Conservation (phyloP, 2,797 vertebrate species). For the Spinus pinus region DNA sequence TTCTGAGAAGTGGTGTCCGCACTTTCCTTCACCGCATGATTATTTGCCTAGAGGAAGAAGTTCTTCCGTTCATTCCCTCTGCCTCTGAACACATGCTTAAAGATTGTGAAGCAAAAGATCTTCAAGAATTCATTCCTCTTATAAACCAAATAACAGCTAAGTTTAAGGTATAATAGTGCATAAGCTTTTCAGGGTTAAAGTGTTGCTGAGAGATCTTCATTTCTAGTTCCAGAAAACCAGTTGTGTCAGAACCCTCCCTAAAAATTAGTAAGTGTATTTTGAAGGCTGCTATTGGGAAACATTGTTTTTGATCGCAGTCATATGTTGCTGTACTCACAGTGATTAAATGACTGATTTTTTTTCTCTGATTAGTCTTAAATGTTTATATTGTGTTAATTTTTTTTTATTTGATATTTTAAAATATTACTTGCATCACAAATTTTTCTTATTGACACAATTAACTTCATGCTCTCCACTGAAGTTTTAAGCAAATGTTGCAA, state of each 20-base stretch:
- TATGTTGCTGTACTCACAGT: neutral
- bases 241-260: neutral
- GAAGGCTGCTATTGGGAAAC: neutral
- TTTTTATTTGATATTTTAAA: neutral
- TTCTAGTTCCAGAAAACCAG: neutral
- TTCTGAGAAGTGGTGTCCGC: conserved; percentile 89
- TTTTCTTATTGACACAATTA: neutral
- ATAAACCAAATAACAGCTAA: conserved; percentile 99
- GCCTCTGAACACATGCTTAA: conserved; percentile 98
- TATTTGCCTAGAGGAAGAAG: conserved; percentile 97
- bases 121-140: conserved; percentile 99
- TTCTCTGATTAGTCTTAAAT: neutral
- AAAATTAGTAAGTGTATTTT: neutral
- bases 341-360: neutral
- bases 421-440: neutral
- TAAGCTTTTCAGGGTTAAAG: neutral
- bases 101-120: conserved; percentile 95
- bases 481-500: neutral
- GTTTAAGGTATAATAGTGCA: conserved; percentile 86
- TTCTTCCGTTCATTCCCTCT: conserved; percentile 93
- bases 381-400: neutral
- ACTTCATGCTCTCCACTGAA: neutral
- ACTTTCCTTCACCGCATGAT: conserved; percentile 99
- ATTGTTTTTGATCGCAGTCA: neutral
- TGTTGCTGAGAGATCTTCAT: neutral